These are phyloP conservation scores for Tromatobia lineatoria DNA, from an alignment of 2,888 invertebrate species.

Conservation along the genomic window DNA sequence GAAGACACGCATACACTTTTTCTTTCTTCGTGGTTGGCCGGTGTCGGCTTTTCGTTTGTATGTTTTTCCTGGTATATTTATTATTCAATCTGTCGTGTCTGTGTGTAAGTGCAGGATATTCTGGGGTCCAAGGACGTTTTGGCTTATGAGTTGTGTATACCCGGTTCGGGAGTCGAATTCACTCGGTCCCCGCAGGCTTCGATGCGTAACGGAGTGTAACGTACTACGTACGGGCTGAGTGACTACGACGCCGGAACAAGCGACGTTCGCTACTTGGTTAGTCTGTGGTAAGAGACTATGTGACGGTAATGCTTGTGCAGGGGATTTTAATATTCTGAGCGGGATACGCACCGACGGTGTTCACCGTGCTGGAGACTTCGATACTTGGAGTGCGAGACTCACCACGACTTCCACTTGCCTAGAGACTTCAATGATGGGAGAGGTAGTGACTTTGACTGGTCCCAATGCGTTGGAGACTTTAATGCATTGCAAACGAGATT, in stretches of 20 bases:
- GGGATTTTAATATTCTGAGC: not conserved
- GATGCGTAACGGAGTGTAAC: conserved; percentile 60
- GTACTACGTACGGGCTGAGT: conserved; percentile 42
- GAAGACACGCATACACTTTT: conserved; percentile 1
- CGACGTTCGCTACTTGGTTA: not conserved
- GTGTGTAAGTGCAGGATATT: conserved; percentile 18
- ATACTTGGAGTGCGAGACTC: conserved; percentile 1
- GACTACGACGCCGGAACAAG: conserved; percentile 61
- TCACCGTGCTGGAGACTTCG: conserved; percentile 17
- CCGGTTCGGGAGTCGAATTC: conserved; percentile 32
- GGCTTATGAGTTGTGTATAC: not conserved
- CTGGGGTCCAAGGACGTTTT: conserved; percentile 36
- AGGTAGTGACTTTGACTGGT: not conserved
- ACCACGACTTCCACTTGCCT: not conserved
- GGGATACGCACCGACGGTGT: not conserved
- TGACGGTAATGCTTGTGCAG: not conserved
- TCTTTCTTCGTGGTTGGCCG: conserved; percentile 19
- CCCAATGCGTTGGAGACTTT: conserved; percentile 8
- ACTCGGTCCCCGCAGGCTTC: conserved; percentile 33
- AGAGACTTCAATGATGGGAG: not conserved
- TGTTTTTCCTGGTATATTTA: conserved; percentile 2
- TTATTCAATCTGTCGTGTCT: conserved; percentile 27
- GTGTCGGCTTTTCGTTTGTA: conserved; percentile 27
- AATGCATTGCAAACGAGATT: not conserved
- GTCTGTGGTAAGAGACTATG: not conserved